Base-by-base conservation (phyloP, 1,140 invertebrate genomes). In the Sinella curviseta region DNA sequence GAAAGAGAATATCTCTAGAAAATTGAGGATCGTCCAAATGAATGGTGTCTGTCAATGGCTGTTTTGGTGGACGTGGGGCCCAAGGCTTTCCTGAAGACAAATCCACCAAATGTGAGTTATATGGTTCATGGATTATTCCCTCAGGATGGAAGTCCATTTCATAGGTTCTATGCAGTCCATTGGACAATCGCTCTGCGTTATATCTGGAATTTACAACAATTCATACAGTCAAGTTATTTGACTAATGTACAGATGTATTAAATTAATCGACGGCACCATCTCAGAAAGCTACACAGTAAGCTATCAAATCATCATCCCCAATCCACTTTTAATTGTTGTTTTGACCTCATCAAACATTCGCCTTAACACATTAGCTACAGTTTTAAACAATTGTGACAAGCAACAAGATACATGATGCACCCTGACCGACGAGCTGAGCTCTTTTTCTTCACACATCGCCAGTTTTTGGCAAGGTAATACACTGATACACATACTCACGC, bases 91-190 rank as follows among this genome's bases (percentile, higher is more conserved):
- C 70, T 2, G 70, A 74, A 14, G 30, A 8, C 30, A 74, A 8
- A 33, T 74, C 70, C 3, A 26, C 70, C 70, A 74, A 74, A 33
- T 74, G 70, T 8, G 70, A 74, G 26, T 74, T 16, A 74, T 74
- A 74, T 8, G 8, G 8, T 31, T 74, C 70, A 74, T 8, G 12
- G 4, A 74, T 74, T 28, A 74, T 74, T 20, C 30, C 70, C 12
- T 30, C 70, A 20, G 30, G 70, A 16, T 31, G 16, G 26, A 74
- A 34, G 8, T 74, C 26, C 34, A 74, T 12, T 33, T 74, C 70
- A 8, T 12, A 8, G 14, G 70, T 74, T 16, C 70, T 3, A 31
- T 74, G 30, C 70, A 74, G 31, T 26, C 70, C 70, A 36, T 74
- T 74, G 2, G 70, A 74, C 3, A 74, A 8, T 24, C 70, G 16